A percentile compares a stretch with the other conserved stretches of the same genome.
These are phyloP conservation scores for Cylas formicarius DNA, from an alignment of 1,140 invertebrate genomes.

Conservation along the genomic window DNA sequence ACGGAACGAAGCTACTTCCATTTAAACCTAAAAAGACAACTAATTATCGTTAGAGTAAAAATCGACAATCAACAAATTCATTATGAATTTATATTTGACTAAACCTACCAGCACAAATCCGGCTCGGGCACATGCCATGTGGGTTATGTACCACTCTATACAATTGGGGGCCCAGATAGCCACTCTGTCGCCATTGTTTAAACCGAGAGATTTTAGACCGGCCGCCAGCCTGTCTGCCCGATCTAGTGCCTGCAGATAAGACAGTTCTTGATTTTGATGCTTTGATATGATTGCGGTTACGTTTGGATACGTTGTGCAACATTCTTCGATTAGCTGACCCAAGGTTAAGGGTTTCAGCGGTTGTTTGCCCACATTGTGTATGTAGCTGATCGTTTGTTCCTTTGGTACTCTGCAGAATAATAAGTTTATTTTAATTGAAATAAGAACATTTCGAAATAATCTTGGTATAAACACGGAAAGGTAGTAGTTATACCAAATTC, in stretches of 20 bases:
- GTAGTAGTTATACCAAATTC: too few relatives aligned
- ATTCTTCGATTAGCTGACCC: slow-evolving; percentile 51
- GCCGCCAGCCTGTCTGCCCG: slow-evolving; percentile 72
- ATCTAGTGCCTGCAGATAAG: slow-evolving; percentile 54
- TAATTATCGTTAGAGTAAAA: too few relatives aligned
- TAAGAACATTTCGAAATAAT: too few relatives aligned
- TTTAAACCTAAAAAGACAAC: too few relatives aligned
- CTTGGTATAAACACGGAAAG: too few relatives aligned
- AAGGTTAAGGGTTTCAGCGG: slow-evolving; percentile 53
- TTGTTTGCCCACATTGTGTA: slow-evolving; percentile 46
- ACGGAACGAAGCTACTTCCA: too few relatives aligned
- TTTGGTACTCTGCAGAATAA: too few relatives aligned
- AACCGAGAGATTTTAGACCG: slow-evolving; percentile 66
- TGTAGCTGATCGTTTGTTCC: too few relatives aligned
- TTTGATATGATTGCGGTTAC: slow-evolving; percentile 53
- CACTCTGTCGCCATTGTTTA: slow-evolving; percentile 72
- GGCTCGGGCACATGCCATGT: slow-evolving; percentile 68
- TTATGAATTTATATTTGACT: slow-evolving; percentile 22
- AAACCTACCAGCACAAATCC: slow-evolving; percentile 68
- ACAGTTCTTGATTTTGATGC: slow-evolving; percentile 53
- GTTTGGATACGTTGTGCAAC: slow-evolving; percentile 50
- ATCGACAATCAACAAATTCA: too few relatives aligned
- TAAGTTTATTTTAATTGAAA: too few relatives aligned
- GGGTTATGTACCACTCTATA: slow-evolving; percentile 70
- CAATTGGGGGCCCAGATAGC: slow-evolving; percentile 85